Evolutionary conservation across 2,113 vertebrate species (phyloP).

Genomic region (Galeopterus variegatus): DNA sequence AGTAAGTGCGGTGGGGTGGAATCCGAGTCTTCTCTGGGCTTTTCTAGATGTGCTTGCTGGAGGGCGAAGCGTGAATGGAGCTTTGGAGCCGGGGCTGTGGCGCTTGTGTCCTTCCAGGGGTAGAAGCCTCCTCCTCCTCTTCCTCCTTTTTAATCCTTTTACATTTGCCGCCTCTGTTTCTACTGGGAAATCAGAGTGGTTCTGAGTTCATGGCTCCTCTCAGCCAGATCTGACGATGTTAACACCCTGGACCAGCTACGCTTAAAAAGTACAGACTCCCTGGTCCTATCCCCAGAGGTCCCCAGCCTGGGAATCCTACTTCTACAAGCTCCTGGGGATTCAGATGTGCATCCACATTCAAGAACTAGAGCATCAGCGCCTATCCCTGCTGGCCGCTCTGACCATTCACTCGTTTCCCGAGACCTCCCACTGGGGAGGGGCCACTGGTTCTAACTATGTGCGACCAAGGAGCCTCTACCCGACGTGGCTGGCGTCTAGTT

Average conservation of each 20-base stretch:
- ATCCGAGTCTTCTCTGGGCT: background rate
- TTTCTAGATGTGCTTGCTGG: background rate
- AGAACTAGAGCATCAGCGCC: background rate
- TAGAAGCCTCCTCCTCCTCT: background rate
- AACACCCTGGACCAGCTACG: background rate
- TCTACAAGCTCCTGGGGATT: background rate
- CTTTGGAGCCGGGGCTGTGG: background rate
- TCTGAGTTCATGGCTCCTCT: slow-evolving; percentile 37
- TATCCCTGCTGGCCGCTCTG: background rate
- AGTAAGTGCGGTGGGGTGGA: background rate
- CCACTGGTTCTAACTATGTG: slow-evolving; percentile 68
- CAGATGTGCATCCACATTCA: background rate
- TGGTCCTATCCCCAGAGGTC: background rate
- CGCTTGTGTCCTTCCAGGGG: no score
- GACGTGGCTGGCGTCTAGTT: slow-evolving; percentile 57
- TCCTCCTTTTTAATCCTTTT: background rate
- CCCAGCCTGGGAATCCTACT: background rate
- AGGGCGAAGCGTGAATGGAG: background rate
- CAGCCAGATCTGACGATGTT: background rate
- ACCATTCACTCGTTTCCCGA: background rate
- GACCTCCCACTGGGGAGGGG: background rate
- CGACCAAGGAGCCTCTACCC: background rate
- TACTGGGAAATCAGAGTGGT: slow-evolving; percentile 20
- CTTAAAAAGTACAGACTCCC: background rate
- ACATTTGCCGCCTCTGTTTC: background rate